phyloP scores from a whole-genome alignment of 2,888 invertebrate species.

The Ectobius pallidus region DNA sequence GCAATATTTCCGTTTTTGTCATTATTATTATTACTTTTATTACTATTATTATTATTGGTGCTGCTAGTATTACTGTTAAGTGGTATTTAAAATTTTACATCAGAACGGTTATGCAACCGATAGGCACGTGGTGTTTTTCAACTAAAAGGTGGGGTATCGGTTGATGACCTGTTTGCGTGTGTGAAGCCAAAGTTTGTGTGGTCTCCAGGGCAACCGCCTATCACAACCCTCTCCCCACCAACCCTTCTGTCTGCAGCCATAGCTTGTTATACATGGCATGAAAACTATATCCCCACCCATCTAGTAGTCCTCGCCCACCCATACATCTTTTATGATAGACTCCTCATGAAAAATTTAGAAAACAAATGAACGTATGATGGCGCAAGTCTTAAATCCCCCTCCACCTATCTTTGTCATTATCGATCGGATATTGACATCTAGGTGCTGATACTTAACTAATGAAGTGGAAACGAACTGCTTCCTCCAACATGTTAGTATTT shows the following conservation, averaged over 20 bases:
- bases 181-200: constrained; percentile 39
- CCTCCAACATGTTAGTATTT: no score
- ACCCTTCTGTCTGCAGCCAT: not conserved
- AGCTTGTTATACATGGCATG: constrained; percentile 12
- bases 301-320: constrained; percentile 11
- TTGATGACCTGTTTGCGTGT: constrained; percentile 43
- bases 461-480: no score
- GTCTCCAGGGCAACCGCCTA: constrained; percentile 41
- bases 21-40: no score
- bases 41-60: no score
- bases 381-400: constrained; percentile 29
- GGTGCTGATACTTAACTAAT: not conserved
- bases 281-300: constrained; percentile 6
- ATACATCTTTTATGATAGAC: constrained; percentile 39
- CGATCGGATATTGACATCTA: constrained; percentile 18
- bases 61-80: no score
- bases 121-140: constrained; percentile 26
- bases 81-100: no score
- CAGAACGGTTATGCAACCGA: not conserved
- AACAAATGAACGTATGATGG: constrained; percentile 41
- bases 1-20: no score
- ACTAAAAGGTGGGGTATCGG: constrained; percentile 8
- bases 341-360: constrained; percentile 41
- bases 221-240: constrained; percentile 32
- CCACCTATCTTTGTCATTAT: constrained; percentile 9